These are phyloP conservation scores for Aramus guarauna DNA, from an alignment of 2,113 vertebrate genomes.

Conservation along the genomic window DNA sequence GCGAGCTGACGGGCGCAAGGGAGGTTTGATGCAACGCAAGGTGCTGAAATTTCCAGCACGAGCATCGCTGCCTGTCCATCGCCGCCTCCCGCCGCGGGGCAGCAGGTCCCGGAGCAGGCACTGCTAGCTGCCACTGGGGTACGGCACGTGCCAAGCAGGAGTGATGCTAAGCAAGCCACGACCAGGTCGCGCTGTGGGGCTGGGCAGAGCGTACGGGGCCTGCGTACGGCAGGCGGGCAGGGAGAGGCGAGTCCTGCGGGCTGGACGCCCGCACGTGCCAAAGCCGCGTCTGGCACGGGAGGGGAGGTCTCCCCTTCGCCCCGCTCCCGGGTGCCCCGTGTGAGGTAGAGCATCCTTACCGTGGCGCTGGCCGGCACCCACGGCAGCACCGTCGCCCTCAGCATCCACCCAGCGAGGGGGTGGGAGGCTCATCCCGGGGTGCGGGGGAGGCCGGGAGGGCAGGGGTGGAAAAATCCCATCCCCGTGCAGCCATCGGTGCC, in stretches of 20 bases:
- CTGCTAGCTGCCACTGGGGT: not conserved
- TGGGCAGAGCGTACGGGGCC: rapidly evolving
- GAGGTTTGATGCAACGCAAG: not conserved
- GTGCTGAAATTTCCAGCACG: not conserved
- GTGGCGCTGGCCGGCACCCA: not conserved
- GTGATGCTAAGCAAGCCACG: not conserved
- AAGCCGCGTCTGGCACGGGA: not conserved
- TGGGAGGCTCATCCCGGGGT: not conserved
- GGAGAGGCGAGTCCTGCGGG: not conserved
- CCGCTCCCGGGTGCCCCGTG: not conserved
- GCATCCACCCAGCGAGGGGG: rapidly evolving
- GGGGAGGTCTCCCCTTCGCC: not conserved
- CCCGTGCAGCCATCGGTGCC: not conserved
- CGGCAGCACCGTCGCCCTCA: not conserved
- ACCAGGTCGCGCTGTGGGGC: not conserved
- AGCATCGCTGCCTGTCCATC: not conserved
- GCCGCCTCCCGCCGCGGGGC: rapidly evolving
- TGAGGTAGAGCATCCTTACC: conserved; percentile 24
- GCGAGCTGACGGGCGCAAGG: rapidly evolving
- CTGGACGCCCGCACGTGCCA: not conserved
- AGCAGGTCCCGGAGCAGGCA: not conserved
- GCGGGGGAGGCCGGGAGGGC: not conserved
- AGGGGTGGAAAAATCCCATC: not conserved
- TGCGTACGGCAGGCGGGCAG: not conserved
- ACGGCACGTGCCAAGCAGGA: not conserved